phyloP scores from a whole-genome alignment of 2,797 vertebrate genomes.

The Anniella stebbinsi region DNA sequence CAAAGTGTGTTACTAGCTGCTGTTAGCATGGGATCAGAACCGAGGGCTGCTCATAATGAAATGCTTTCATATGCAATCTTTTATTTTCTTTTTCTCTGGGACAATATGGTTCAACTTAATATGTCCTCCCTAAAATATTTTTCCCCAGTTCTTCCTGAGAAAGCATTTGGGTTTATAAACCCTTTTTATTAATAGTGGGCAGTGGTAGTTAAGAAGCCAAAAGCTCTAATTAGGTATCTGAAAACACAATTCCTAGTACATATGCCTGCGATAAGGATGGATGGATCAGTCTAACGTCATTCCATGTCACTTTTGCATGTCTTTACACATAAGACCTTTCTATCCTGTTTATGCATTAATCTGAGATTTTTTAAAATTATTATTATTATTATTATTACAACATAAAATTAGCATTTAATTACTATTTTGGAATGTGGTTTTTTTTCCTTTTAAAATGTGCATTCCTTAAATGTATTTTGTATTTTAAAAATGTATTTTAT shows the following conservation, averaged over 20 bases:
- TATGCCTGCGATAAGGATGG: neutral
- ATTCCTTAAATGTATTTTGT: no score
- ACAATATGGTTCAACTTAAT: neutral
- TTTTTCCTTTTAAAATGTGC: neutral
- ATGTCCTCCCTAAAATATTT: neutral
- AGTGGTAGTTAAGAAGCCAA: neutral
- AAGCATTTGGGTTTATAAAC: neutral
- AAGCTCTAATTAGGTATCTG: neutral
- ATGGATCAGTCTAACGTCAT: no score
- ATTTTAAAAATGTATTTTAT: neutral
- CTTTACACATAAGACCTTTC: neutral
- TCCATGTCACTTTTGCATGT: no score
- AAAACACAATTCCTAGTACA: neutral
- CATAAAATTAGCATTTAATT: neutral
- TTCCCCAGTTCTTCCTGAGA: no score
- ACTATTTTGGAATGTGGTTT: neutral
- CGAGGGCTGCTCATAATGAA: neutral
- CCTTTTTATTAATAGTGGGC: neutral
- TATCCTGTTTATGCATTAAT: neutral
- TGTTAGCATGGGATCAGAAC: neutral
- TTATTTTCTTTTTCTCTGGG: neutral
- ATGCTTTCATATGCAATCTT: no score
- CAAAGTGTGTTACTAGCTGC: neutral
- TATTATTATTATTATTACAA: neutral
- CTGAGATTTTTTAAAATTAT: neutral